phyloP scores from a whole-genome alignment of 2,888 invertebrate genomes.

The Villa cingulata region DNA sequence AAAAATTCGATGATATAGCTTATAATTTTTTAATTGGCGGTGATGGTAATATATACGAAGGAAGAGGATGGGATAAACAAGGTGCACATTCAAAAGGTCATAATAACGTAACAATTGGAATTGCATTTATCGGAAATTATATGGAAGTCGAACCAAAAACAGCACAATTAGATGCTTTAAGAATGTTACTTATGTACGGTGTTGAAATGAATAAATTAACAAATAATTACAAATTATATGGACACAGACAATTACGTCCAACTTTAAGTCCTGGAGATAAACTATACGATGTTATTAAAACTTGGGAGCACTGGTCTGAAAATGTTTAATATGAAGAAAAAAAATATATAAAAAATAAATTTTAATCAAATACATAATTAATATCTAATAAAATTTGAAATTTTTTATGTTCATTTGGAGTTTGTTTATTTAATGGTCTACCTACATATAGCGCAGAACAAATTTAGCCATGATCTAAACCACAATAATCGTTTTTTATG shows the following conservation, averaged over 20 bases:
- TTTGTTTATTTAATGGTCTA: no score
- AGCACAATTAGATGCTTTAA: constrained; percentile 41
- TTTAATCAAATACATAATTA: no score
- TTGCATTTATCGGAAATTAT: constrained; percentile 25
- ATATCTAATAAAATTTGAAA: no score
- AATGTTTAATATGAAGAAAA: no score
- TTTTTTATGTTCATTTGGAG: no score
- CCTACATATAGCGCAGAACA: no score
- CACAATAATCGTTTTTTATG: no score
- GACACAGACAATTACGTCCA: constrained; percentile 50
- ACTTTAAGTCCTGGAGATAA: constrained; percentile 56
- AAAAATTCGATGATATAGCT: constrained; percentile 29
- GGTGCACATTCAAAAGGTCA: constrained; percentile 28
- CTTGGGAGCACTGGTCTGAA: constrained; percentile 48
- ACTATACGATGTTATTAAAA: constrained; percentile 46
- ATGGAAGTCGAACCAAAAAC: constrained; percentile 31
- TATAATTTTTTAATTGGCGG: constrained; percentile 29
- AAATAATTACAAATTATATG: constrained; percentile 50
- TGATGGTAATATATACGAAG: constrained; percentile 31
- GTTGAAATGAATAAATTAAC: constrained; percentile 42
- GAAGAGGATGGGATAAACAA: constrained; percentile 25
- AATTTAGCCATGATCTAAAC: no score
- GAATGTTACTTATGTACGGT: constrained; percentile 45
- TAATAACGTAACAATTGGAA: constrained; percentile 27
- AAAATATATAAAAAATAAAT: no score